A percentile compares a stretch with the other conserved stretches of the same genome.
Conservation (phyloP, 2,888 invertebrate genomes). For the Macrophya annulata region DNA sequence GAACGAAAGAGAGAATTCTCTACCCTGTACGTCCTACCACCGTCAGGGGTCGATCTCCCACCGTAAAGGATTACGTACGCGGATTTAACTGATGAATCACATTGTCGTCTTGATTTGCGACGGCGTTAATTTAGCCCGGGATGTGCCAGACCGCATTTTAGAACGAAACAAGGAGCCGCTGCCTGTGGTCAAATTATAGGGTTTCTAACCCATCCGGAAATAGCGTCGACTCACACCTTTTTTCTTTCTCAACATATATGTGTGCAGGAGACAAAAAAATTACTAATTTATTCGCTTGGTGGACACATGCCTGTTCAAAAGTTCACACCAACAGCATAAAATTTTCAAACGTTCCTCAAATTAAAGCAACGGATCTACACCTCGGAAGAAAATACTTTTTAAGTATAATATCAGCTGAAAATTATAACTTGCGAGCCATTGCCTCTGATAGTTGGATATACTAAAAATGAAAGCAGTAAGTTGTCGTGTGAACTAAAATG, state of each 20-base stretch:
- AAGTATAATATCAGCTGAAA: too few relatives aligned
- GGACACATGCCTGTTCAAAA: background rate
- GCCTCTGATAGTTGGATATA: too few relatives aligned
- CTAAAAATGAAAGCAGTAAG: too few relatives aligned
- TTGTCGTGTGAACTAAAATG: too few relatives aligned
- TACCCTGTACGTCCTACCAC: conserved; percentile 44
- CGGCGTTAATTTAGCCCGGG: conserved; percentile 77
- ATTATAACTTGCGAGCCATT: too few relatives aligned
- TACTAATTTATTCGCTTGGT: background rate
- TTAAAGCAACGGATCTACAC: too few relatives aligned
- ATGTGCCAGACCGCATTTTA: conserved; percentile 24
- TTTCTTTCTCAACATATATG: background rate
- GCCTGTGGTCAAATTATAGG: conserved; percentile 36
- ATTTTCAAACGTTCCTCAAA: background rate
- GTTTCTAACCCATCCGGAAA: conserved; percentile 15
- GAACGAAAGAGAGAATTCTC: conserved; percentile 51
- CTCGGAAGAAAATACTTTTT: too few relatives aligned
- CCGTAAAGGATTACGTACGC: conserved; percentile 80
- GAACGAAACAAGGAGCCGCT: conserved; percentile 47
- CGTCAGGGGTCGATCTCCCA: conserved; percentile 59
- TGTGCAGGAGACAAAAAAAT: background rate
- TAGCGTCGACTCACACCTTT: conserved; percentile 1
- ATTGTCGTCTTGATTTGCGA: conserved; percentile 80
- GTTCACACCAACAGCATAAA: background rate
- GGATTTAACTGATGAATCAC: conserved; percentile 80